Evolutionary conservation across 2,113 vertebrate genomes (phyloP).

Genomic region (Pardalotus punctatus): DNA sequence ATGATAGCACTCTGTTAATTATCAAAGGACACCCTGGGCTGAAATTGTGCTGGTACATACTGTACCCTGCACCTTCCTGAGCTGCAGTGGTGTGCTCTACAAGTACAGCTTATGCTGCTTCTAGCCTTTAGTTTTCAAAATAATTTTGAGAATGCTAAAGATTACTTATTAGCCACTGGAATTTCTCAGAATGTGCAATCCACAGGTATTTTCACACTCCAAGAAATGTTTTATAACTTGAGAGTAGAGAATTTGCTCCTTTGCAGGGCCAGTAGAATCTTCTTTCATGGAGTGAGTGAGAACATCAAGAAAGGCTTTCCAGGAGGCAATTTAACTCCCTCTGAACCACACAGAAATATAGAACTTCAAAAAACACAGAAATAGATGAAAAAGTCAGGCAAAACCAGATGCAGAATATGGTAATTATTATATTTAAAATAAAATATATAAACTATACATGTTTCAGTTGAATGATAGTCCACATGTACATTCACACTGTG

Average conservation of each 20-base stretch:
- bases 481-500: neutral
- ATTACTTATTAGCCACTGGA: neutral
- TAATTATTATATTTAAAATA: neutral
- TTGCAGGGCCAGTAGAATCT: neutral
- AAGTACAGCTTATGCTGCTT: neutral
- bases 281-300: neutral
- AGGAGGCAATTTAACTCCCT: neutral
- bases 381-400: neutral
- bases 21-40: constrained; percentile 36
- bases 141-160: neutral
- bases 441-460: neutral
- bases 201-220: neutral
- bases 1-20: constrained; percentile 14
- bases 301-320: neutral
- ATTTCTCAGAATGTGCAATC: neutral
- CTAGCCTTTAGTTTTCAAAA: neutral
- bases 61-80: neutral
- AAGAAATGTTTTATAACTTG: neutral
- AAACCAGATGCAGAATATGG: neutral
- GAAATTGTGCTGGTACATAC: constrained; percentile 1
- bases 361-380: neutral
- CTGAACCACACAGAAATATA: neutral
- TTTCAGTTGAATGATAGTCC: neutral
- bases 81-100: neutral
- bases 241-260: neutral